These are phyloP conservation scores for Petrocephalus sullivani DNA, from an alignment of 2,797 vertebrate species.

Conservation along the genomic window DNA sequence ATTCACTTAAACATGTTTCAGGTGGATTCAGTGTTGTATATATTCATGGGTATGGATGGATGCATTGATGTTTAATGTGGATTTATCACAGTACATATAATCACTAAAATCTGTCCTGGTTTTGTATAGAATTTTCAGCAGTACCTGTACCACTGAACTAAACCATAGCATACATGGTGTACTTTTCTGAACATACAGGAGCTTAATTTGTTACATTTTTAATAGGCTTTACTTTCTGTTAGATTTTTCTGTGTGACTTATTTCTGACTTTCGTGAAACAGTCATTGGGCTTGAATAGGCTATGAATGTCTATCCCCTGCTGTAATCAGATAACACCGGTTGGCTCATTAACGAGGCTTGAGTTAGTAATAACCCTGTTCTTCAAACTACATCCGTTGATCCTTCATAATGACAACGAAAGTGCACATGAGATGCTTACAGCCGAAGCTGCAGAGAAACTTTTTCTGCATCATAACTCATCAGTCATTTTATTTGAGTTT, in stretches of 20 bases:
- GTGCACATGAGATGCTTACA: not conserved
- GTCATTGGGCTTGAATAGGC: not conserved
- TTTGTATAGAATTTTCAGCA: not conserved
- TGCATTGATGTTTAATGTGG: not conserved
- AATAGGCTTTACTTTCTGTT: not conserved
- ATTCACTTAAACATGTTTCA: not conserved
- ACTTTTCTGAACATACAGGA: not conserved
- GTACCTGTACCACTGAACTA: not conserved
- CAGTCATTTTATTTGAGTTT: not conserved
- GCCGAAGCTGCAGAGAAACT: not conserved
- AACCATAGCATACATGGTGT: not conserved
- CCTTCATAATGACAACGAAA: not conserved
- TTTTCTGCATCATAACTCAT: not conserved
- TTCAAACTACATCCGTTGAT: not conserved
- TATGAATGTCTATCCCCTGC: not conserved
- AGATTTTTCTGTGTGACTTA: not conserved
- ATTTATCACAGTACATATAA: not conserved
- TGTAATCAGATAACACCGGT: not conserved
- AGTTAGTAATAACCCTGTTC: constrained; percentile 2
- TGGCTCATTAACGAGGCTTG: not conserved
- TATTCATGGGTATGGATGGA: not conserved
- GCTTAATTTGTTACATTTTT: not conserved
- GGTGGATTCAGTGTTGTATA: not conserved
- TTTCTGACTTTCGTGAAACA: not conserved
- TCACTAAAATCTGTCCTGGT: not conserved